These are phyloP conservation scores for Parauchenoglanis ngamensis DNA, from an alignment of 2,797 vertebrate species.

Conservation along the genomic window DNA sequence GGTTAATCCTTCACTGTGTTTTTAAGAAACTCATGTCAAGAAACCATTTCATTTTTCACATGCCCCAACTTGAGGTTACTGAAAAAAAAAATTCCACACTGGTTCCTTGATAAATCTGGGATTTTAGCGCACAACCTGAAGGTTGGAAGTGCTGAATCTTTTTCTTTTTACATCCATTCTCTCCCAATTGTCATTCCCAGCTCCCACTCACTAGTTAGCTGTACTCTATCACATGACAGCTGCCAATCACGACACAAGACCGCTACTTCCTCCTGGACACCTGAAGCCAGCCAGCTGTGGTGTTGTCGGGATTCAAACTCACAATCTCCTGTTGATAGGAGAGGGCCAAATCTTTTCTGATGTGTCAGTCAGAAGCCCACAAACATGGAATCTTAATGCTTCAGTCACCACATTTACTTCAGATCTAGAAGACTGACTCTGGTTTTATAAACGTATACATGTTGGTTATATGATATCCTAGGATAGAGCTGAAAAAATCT, in stretches of 20 bases:
- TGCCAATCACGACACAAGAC: background rate
- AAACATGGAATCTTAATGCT: background rate
- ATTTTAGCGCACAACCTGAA: background rate
- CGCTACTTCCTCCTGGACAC: background rate
- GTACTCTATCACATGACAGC: too few species aligned
- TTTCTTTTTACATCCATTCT: background rate
- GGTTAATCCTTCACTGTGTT: background rate
- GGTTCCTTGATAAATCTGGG: background rate
- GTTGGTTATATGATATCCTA: background rate
- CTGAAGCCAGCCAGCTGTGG: background rate
- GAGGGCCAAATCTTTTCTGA: background rate
- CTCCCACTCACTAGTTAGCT: background rate
- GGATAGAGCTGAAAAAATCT: background rate
- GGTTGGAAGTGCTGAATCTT: background rate
- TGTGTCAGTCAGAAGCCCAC: background rate
- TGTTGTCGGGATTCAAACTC: background rate
- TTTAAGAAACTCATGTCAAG: background rate
- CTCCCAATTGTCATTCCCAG: background rate
- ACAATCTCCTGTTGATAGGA: too few species aligned
- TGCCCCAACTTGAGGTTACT: background rate
- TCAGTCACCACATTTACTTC: background rate
- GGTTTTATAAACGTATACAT: background rate
- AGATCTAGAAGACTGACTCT: background rate
- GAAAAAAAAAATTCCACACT: background rate
- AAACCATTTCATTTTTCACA: background rate